These are phyloP conservation scores for Alviniconcha marisindica DNA, from an alignment of 1,140 invertebrate genomes.

Conservation along the genomic window DNA sequence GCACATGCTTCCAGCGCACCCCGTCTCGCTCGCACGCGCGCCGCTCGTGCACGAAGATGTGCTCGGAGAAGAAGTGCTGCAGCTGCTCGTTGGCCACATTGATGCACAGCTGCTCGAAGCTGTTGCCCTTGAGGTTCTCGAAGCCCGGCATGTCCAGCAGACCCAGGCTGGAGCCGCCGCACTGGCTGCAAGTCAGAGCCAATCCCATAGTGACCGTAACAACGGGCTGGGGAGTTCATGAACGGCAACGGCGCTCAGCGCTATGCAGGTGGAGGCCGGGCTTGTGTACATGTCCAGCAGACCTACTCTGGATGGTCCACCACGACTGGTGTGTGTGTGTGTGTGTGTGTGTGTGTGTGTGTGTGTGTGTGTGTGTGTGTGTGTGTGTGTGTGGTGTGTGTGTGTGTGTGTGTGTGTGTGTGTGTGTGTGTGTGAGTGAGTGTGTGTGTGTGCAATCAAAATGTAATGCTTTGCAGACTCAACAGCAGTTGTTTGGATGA, in stretches of 20 bases:
- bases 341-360: no score
- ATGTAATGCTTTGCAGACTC: no score
- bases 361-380: no score
- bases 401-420: no score
- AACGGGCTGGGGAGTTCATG: not conserved
- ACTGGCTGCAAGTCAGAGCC: conserved; percentile 34
- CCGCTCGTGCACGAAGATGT: conserved; percentile 64
- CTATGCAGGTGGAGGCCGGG: no score
- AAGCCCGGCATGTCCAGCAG: conserved; percentile 74
- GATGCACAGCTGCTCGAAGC: conserved; percentile 74
- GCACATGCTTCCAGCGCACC: conserved; percentile 81
- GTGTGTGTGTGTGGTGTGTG: no score
- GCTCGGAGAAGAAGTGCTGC: conserved; percentile 68
- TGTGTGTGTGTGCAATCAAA: no score
- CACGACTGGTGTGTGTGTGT: no score
- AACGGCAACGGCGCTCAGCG: not conserved
- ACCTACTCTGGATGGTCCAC: no score
- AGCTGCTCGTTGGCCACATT: conserved; percentile 73
- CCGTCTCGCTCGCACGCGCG: conserved; percentile 60
- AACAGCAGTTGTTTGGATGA: no score
- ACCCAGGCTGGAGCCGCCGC: conserved; percentile 45
- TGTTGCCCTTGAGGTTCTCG: conserved; percentile 79
- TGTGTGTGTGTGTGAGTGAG: no score
- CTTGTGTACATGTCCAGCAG: no score
- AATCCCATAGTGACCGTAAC: not conserved